Evolutionary conservation across 2,797 vertebrate species (phyloP), one percentile per base, ranked within the genome.

Genomic region (Acrossocheilus fasciatus): DNA sequence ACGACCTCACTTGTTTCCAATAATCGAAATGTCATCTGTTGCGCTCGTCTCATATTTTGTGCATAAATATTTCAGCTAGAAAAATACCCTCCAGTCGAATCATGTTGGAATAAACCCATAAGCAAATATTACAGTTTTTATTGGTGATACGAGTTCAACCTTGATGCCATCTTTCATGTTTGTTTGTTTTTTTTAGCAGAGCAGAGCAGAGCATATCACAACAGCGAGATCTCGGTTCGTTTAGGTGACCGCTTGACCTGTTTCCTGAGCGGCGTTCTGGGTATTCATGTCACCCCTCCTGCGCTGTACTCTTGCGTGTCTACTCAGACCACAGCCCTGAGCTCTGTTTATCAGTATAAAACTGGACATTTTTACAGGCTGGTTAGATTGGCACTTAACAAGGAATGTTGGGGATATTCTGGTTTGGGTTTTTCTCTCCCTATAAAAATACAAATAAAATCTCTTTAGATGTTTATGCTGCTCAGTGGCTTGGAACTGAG

Each of bases 391-490:
- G 90, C 87, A 79, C 68, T 43, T 86, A 76, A 86, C 12, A 47
- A 82, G 90, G 92, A 93, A 92, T 92, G 86, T 39, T 88, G 81
- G 89, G 84, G 83, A 91, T 86, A 87, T 91, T 91, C 89, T 80
- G 85, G 87, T 90, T 90, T 90, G 88, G 83, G 23, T 54, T 89
- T 88, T 92, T 93, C 89, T 72, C 74, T 80, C 85, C 77, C 92
- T 87, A 88, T 91, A 93, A 95, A 94, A 94, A 91, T 90, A 86
- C 89, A 92, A 92, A 93, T 93, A 89, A 93, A 93, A 88, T 89
- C 76, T 81, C 68, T 87, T 47, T 91, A 83, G 82, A 78, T 92
- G 91, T 94, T 93, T 92, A 88, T 91, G 36, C 82, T 23, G 59
- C 88, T 92, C 26, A 6, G 92, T 87, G 91, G 91, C 88, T 90